These are phyloP conservation scores for Lophochroa leadbeateri DNA, from an alignment of 2,113 vertebrate genomes.

Conservation along the genomic window DNA sequence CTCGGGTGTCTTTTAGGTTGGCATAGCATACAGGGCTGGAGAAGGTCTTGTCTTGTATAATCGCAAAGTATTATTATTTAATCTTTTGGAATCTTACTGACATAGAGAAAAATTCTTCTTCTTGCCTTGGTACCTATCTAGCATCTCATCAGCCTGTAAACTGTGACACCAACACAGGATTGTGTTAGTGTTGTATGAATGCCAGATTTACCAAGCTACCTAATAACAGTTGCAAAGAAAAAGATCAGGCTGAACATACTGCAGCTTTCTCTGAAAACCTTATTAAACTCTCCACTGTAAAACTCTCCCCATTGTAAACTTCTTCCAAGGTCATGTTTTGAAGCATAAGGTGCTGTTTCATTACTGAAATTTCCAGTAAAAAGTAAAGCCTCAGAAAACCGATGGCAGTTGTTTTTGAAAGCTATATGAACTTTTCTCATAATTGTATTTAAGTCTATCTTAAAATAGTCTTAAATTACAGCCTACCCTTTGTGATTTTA, in stretches of 20 bases:
- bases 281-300: constrained; percentile 1
- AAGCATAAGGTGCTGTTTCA: neutral
- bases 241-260: neutral
- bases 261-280: neutral
- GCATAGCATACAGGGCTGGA: neutral
- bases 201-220: neutral
- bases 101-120: neutral
- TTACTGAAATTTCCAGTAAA: neutral
- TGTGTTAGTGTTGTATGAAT: neutral
- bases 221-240: neutral
- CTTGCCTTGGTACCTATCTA: neutral
- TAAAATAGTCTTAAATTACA: neutral
- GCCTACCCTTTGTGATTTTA: neutral
- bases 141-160: neutral
- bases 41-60: neutral
- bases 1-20: neutral
- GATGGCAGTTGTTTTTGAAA: neutral
- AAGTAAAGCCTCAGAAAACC: neutral
- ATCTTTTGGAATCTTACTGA: neutral
- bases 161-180: neutral
- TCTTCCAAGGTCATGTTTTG: neutral
- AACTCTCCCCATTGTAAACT: neutral
- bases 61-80: neutral
- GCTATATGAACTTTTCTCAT: neutral
- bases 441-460: neutral